These are phyloP conservation scores for Ichneumon xanthorius DNA, from an alignment of 2,888 invertebrate species.

Conservation along the genomic window DNA sequence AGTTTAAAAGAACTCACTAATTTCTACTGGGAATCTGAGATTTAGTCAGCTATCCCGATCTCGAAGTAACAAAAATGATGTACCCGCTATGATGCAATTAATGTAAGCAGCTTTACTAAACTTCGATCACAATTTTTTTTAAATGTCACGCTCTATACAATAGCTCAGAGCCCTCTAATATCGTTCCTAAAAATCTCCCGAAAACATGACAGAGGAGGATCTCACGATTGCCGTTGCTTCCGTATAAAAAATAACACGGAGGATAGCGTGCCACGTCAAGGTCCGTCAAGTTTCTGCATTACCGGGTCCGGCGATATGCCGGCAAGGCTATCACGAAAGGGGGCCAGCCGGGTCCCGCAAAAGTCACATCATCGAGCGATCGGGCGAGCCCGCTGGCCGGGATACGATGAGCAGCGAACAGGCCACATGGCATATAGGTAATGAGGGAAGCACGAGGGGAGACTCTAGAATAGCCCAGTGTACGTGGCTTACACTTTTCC, in stretches of 20 bases:
- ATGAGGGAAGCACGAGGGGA: constrained; percentile 39
- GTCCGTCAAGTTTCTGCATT: constrained; percentile 41
- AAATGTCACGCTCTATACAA: no score
- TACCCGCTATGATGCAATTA: not conserved
- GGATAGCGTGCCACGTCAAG: constrained; percentile 35
- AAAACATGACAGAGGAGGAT: constrained; percentile 14
- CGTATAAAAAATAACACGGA: constrained; percentile 22
- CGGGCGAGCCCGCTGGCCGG: constrained; percentile 18
- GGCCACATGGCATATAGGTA: constrained; percentile 59
- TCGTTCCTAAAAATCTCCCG: constrained; percentile 27
- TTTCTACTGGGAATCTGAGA: no score
- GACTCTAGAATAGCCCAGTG: constrained; percentile 72
- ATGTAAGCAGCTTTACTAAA: not conserved
- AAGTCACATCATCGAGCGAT: constrained; percentile 54
- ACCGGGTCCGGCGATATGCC: constrained; percentile 33
- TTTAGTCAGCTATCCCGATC: not conserved
- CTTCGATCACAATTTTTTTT: not conserved
- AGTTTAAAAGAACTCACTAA: no score
- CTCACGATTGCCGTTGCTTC: not conserved
- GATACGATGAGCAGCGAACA: constrained; percentile 68
- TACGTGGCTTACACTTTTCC: constrained; percentile 40
- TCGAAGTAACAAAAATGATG: not conserved
- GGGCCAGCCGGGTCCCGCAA: constrained; percentile 19
- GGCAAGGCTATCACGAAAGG: constrained; percentile 25
- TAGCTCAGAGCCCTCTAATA: not conserved